These are phyloP conservation scores for Hippocampus mohnikei DNA, from an alignment of 2,113 vertebrate species.

Conservation along the genomic window DNA sequence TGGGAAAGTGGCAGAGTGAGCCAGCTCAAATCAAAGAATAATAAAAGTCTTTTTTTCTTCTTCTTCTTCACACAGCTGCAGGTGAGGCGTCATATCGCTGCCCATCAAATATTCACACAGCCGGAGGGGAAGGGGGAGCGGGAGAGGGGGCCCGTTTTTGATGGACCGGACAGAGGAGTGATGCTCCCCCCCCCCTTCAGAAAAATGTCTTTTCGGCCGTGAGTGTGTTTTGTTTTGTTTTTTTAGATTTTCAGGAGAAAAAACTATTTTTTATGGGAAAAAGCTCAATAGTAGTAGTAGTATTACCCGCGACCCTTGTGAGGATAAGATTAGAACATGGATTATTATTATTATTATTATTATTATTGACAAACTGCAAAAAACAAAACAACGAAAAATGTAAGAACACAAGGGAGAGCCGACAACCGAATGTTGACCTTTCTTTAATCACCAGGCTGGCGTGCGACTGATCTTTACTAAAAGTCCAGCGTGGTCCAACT, in stretches of 20 bases:
- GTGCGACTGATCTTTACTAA: not conserved
- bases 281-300: too few relatives aligned
- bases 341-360: not conserved
- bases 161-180: too few relatives aligned
- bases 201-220: too few relatives aligned
- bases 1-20: constrained; percentile 32
- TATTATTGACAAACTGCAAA: not conserved
- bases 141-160: not conserved
- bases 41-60: constrained; percentile 43
- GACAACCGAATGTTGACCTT: not conserved
- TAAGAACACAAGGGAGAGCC: not conserved
- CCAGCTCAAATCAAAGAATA: constrained; percentile 36
- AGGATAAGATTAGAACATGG: too few relatives aligned
- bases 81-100: constrained; percentile 42
- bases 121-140: not conserved
- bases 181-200: too few relatives aligned
- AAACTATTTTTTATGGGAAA: too few relatives aligned
- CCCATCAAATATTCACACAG: constrained; percentile 53
- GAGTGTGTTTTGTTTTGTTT: too few relatives aligned
- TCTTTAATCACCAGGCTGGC: constrained; percentile 14
- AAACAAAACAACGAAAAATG: not conserved
- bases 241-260: too few relatives aligned
- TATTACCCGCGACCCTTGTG: too few relatives aligned
- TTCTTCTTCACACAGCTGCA: constrained; percentile 31
- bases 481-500: not conserved